These are phyloP conservation scores for Larimichthys crocea DNA, from an alignment of 2,113 vertebrate species.

Conservation along the genomic window DNA sequence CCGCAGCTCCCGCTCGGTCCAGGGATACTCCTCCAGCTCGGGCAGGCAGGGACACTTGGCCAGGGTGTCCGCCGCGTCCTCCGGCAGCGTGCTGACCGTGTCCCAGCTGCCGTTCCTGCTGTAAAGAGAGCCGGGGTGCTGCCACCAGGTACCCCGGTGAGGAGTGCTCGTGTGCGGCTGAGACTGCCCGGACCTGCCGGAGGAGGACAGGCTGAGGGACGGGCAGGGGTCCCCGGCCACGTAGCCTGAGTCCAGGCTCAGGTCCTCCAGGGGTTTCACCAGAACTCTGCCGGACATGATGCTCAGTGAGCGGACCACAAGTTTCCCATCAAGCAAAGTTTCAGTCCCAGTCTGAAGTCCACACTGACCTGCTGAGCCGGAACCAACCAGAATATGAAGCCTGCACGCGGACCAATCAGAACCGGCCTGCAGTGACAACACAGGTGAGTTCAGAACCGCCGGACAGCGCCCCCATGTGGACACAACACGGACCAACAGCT, in stretches of 20 bases:
- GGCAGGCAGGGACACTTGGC: slow-evolving; percentile 90
- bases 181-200: slow-evolving; percentile 85
- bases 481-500: background rate
- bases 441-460: background rate
- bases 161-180: slow-evolving; percentile 84
- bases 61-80: slow-evolving; percentile 91
- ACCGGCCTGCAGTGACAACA: background rate
- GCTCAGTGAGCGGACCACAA: background rate
- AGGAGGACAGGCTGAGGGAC: slow-evolving; percentile 92
- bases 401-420: slow-evolving; percentile 58
- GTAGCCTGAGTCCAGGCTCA: slow-evolving; percentile 94
- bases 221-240: slow-evolving; percentile 90
- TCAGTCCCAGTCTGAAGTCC: background rate
- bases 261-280: slow-evolving; percentile 90
- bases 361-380: slow-evolving; percentile 1
- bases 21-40: slow-evolving; percentile 94
- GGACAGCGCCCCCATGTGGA: slow-evolving; percentile 39
- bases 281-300: slow-evolving; percentile 87
- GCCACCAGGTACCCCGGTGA: slow-evolving; percentile 89
- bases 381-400: background rate
- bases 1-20: slow-evolving; percentile 90
- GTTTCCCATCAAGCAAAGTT: background rate
- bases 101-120: slow-evolving; percentile 96
- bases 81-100: slow-evolving; percentile 91
- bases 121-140: slow-evolving; percentile 89